Evolutionary conservation across 1,140 invertebrate species (phyloP).

Genomic region (Dendroctonus valens): DNA sequence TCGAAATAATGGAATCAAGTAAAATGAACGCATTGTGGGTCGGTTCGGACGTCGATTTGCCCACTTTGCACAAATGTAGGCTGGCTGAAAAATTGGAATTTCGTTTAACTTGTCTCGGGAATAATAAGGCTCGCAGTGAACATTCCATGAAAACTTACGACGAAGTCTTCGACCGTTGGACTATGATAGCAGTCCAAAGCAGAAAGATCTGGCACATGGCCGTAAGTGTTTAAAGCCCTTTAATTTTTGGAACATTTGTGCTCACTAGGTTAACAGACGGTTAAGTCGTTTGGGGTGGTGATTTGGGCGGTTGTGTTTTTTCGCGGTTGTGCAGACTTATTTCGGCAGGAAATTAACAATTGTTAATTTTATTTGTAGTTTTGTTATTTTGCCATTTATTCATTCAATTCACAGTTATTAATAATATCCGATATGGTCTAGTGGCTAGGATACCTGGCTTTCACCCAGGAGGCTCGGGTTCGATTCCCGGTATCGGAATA

Average conservation of each 20-base stretch:
- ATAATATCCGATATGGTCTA: conserved; percentile 44
- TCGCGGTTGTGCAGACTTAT: too few relatives aligned
- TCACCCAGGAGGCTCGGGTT: conserved; percentile 47
- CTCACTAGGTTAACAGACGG: too few relatives aligned
- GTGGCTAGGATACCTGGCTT: conserved; percentile 48
- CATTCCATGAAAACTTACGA: conserved; percentile 32
- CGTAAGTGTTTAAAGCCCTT: conserved; percentile 53
- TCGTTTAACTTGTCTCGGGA: conserved; percentile 51
- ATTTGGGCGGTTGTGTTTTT: too few relatives aligned
- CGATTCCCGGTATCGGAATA: conserved; percentile 46
- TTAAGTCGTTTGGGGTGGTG: too few relatives aligned
- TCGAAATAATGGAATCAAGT: neutral
- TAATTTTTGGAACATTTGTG: too few relatives aligned
- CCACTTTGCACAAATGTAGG: conserved; percentile 53
- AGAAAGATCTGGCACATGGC: conserved; percentile 60
- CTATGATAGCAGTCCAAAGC: conserved; percentile 41
- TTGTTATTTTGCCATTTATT: too few relatives aligned
- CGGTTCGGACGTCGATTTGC: conserved; percentile 56
- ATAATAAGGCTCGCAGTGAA: conserved; percentile 38
- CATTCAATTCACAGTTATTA: too few relatives aligned
- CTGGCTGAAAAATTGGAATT: conserved; percentile 54
- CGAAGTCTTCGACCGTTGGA: conserved; percentile 24
- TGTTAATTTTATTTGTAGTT: too few relatives aligned
- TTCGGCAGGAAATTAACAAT: too few relatives aligned
- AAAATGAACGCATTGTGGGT: conserved; percentile 57